A percentile compares a stretch with the other conserved stretches of the same genome.
These are phyloP conservation scores for Manis javanica DNA, from an alignment of 2,797 vertebrate species.

Conservation along the genomic window DNA sequence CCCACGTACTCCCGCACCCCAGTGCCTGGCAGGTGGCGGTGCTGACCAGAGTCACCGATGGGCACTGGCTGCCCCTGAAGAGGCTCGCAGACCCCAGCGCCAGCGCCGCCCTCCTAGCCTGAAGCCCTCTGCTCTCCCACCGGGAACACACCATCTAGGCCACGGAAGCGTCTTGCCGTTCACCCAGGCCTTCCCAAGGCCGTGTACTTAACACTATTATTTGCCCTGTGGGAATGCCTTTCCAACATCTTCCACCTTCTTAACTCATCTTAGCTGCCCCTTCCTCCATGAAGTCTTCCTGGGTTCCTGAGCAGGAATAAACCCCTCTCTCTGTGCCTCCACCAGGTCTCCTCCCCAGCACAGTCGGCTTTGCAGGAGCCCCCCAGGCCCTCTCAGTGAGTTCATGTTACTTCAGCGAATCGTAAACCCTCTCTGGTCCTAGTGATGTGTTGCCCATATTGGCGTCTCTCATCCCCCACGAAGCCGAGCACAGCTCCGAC, in stretches of 20 bases:
- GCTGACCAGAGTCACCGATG: neutral
- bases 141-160: neutral
- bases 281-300: neutral
- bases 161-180: neutral
- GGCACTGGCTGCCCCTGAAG: neutral
- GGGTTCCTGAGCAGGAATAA: neutral
- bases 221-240: neutral
- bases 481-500: neutral
- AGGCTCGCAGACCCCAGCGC: neutral
- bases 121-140: neutral
- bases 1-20: neutral
- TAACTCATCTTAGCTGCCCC: neutral
- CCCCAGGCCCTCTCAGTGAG: neutral
- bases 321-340: neutral
- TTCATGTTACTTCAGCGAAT: neutral
- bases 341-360: neutral
- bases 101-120: fast-evolving
- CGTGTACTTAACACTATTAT: neutral
- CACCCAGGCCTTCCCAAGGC: neutral
- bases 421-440: neutral
- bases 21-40: neutral
- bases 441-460: fast-evolving
- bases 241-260: neutral
- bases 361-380: neutral
- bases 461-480: neutral